A percentile compares a stretch with the other conserved stretches of the same genome.
phyloP scores from a whole-genome alignment of 2,888 invertebrate genomes.

The Itoplectis maculator region DNA sequence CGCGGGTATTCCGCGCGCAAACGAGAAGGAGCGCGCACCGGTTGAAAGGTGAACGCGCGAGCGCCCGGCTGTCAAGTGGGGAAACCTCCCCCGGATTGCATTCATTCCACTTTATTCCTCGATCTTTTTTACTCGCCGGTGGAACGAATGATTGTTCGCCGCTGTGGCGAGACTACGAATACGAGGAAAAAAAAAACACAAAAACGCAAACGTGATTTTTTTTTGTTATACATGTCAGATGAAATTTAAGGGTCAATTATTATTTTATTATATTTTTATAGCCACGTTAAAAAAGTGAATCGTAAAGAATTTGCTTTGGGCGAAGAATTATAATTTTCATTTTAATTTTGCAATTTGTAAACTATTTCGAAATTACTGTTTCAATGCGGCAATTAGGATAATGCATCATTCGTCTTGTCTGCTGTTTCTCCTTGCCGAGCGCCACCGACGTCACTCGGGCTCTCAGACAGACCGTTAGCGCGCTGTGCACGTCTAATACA shows the following conservation, averaged over 20 bases:
- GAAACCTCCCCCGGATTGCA: not conserved
- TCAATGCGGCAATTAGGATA: not conserved
- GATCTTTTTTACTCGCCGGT: not conserved
- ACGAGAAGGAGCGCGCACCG: not conserved
- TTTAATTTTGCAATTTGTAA: not conserved
- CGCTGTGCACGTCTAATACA: not conserved
- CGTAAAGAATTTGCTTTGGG: too few species aligned
- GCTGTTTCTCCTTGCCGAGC: not conserved
- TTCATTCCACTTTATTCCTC: not conserved
- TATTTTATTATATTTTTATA: not conserved
- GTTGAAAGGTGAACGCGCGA: not conserved
- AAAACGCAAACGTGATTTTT: not conserved
- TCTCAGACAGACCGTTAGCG: not conserved
- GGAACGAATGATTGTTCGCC: not conserved
- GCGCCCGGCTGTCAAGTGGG: not conserved
- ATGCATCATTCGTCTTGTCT: not conserved
- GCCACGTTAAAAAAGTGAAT: too few species aligned
- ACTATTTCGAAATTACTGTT: too few species aligned
- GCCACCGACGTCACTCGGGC: not conserved
- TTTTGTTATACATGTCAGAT: not conserved
- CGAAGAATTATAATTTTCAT: not conserved
- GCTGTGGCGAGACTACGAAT: not conserved
- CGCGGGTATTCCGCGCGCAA: not conserved
- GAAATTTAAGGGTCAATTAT: not conserved
- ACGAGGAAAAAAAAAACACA: not conserved